These are phyloP conservation scores for Labroides dimidiatus DNA, from an alignment of 2,797 vertebrate species.

Conservation along the genomic window DNA sequence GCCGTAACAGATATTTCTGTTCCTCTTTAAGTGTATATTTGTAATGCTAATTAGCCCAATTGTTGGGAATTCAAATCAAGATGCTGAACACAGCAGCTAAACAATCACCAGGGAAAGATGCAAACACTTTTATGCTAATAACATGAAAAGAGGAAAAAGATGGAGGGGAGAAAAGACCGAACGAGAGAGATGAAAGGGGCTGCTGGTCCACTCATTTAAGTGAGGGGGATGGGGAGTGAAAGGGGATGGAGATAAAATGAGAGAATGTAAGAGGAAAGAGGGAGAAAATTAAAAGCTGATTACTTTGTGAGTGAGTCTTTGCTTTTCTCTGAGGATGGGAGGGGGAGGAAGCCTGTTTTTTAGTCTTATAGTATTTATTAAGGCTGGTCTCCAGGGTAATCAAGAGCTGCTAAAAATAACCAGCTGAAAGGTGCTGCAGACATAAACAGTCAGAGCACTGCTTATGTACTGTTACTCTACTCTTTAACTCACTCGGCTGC, in stretches of 20 bases:
- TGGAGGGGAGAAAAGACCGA: constrained; percentile 13
- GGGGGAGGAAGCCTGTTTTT: constrained; percentile 48
- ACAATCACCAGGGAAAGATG: constrained; percentile 75
- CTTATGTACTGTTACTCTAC: constrained; percentile 17
- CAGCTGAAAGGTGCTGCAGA: constrained; percentile 40
- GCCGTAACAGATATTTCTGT: constrained; percentile 61
- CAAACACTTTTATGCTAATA: constrained; percentile 77
- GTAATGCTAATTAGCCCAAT: constrained; percentile 79
- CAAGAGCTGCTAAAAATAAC: constrained; percentile 69
- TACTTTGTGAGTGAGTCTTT: constrained; percentile 69
- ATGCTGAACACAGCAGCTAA: constrained; percentile 76
- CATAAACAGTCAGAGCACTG: constrained; percentile 27
- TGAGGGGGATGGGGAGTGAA: constrained; percentile 40
- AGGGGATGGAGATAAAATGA: constrained; percentile 54
- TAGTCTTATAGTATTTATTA: constrained; percentile 67
- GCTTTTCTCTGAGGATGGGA: constrained; percentile 55
- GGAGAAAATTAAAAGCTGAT: constrained; percentile 80
- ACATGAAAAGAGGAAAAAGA: constrained; percentile 8
- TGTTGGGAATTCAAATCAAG: constrained; percentile 73
- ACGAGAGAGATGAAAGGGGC: constrained; percentile 24
- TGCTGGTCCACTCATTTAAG: constrained; percentile 36
- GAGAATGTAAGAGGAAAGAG: constrained; percentile 47
- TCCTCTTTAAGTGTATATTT: constrained; percentile 72
- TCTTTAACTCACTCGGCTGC: background rate
- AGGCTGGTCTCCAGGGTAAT: constrained; percentile 61